A percentile compares a stretch with the other conserved stretches of the same genome.
Evolutionary conservation across 2,888 invertebrate species (phyloP).

Genomic region (Drosophila sordidula): DNA sequence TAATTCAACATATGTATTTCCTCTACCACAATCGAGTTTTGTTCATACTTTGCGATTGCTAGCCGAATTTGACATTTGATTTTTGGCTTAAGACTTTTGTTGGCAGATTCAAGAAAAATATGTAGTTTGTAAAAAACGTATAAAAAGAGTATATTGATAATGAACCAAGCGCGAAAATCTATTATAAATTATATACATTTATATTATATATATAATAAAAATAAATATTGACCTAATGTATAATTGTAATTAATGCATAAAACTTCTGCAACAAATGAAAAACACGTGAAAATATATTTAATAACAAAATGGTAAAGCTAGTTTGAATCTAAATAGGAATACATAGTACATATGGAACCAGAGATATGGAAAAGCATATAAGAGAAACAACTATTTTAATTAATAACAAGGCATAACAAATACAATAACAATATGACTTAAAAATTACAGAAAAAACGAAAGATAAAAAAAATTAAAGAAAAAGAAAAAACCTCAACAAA

Average conservation of each 20-base stretch:
- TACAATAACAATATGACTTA: conserved; percentile 58
- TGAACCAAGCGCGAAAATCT: conserved; percentile 43
- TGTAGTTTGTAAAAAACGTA: conserved; percentile 56
- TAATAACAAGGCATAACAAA: conserved; percentile 68
- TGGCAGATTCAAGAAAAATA: conserved; percentile 23
- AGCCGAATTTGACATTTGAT: conserved; percentile 45
- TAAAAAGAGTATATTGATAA: conserved; percentile 47
- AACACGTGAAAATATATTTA: conserved; percentile 60
- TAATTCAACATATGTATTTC: conserved; percentile 17
- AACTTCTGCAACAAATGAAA: conserved; percentile 51
- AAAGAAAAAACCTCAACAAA: conserved; percentile 20
- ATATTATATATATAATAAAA: conserved; percentile 43
- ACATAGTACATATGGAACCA: conserved; percentile 56
- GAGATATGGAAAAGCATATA: conserved; percentile 45
- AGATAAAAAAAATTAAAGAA: conserved; percentile 27
- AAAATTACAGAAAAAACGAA: conserved; percentile 27
- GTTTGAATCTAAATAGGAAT: conserved; percentile 71
- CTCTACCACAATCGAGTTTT: conserved; percentile 27
- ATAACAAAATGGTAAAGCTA: conserved; percentile 68
- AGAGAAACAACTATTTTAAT: conserved; percentile 73
- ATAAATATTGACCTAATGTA: conserved; percentile 68
- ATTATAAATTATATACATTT: conserved; percentile 29
- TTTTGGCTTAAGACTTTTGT: conserved; percentile 33
- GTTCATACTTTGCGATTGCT: conserved; percentile 55
- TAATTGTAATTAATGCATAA: conserved; percentile 61